phyloP scores from a whole-genome alignment of 1,140 invertebrate genomes.

The Temnothorax nylanderi region DNA sequence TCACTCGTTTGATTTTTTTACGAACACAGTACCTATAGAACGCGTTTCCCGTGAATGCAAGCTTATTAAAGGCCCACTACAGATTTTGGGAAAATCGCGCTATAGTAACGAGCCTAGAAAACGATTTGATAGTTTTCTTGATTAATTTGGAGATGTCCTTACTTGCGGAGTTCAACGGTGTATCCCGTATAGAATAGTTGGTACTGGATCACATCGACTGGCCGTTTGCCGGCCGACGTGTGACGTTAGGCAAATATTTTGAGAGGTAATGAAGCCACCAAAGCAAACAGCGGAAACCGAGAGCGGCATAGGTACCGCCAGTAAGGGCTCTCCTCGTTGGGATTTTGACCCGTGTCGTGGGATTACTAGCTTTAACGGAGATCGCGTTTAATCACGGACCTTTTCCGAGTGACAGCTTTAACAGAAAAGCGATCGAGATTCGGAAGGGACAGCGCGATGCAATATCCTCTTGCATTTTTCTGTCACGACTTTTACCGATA shows the following conservation, averaged over 20 bases:
- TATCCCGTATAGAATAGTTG: conserved; percentile 53
- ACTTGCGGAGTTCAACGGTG: conserved; percentile 8
- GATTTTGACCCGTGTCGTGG: conserved; percentile 78
- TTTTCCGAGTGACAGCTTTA: conserved; percentile 58
- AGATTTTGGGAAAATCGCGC: conserved; percentile 1
- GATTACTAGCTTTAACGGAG: conserved; percentile 77
- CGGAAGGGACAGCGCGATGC: conserved; percentile 22
- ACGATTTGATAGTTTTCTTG: conserved; percentile 30
- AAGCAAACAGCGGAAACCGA: conserved; percentile 77
- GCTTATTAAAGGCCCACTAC: not conserved
- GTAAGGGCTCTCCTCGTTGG: conserved; percentile 63
- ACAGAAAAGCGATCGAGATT: conserved; percentile 44
- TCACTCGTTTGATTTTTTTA: not conserved
- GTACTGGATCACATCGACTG: conserved; percentile 73
- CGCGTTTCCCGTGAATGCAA: too few relatives aligned
- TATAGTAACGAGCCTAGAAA: not conserved
- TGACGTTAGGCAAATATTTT: conserved; percentile 84
- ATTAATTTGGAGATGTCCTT: conserved; percentile 47
- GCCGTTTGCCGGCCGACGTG: conserved; percentile 70
- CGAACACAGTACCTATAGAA: not conserved
- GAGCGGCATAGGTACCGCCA: conserved; percentile 66
- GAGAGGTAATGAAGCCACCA: conserved; percentile 84
- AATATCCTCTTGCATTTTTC: conserved; percentile 7
- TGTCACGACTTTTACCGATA: not conserved
- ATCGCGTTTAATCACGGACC: conserved; percentile 72